These are phyloP conservation scores for Tyrophagus putrescentiae DNA, from an alignment of 1,140 invertebrate species.

Conservation along the genomic window DNA sequence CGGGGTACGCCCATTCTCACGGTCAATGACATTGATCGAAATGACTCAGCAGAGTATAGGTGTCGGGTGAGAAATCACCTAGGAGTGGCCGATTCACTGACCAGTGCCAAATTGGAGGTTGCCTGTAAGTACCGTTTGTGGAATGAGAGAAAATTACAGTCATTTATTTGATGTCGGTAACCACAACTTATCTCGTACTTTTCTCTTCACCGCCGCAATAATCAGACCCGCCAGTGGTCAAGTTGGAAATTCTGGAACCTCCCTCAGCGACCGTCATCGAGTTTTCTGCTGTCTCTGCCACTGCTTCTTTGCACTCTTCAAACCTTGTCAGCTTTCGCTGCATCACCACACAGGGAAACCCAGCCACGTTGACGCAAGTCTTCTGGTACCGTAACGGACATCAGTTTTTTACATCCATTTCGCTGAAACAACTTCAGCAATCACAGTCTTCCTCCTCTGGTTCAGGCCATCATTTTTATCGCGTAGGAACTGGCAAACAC, in stretches of 20 bases:
- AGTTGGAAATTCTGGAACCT: conserved; percentile 21
- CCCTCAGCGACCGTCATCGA: conserved; percentile 23
- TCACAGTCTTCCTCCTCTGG: background rate
- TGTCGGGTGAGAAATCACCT: conserved; percentile 29
- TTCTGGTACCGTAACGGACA: conserved; percentile 27
- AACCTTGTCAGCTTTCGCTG: conserved; percentile 23
- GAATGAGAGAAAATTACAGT: too few species aligned
- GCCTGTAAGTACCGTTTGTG: conserved; percentile 25
- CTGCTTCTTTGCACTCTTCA: background rate
- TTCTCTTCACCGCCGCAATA: conserved; percentile 10
- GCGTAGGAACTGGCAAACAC: conserved; percentile 7
- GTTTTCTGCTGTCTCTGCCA: conserved; percentile 1
- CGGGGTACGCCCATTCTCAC: conserved; percentile 20
- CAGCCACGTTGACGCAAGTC: conserved; percentile 24
- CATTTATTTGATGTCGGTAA: background rate
- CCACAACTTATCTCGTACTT: background rate
- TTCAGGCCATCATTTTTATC: conserved; percentile 3
- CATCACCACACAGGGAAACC: conserved; percentile 26
- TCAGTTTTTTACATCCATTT: conserved; percentile 25
- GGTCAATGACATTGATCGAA: conserved; percentile 28
- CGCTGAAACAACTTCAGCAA: background rate
- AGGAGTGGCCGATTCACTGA: conserved; percentile 29
- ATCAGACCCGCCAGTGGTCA: conserved; percentile 28
- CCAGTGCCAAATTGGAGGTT: conserved; percentile 25
- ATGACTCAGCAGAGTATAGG: conserved; percentile 29